Percentiles rank a stretch among this genome's conserved stretches.
Conservation (phyloP, 2,113 vertebrate species). For the Bolborhynchus lineola region DNA sequence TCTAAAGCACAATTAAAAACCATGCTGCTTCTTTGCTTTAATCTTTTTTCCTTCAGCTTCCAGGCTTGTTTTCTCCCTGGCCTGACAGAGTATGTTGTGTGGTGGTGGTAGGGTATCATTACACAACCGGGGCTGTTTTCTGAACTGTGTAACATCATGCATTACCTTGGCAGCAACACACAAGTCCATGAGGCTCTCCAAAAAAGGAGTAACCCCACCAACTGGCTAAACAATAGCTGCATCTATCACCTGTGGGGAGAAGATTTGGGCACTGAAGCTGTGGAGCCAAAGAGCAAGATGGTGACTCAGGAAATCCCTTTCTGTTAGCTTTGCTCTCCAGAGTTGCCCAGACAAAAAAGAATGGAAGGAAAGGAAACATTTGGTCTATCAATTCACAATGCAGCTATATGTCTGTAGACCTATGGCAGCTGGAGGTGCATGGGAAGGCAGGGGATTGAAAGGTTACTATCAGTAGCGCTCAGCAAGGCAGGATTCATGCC, state of each 20-base stretch:
- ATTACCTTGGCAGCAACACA: background rate
- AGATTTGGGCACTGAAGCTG: background rate
- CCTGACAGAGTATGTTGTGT: background rate
- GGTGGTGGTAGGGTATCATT: background rate
- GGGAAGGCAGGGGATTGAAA: background rate
- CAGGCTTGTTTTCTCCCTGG: constrained; percentile 24
- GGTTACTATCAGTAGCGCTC: background rate
- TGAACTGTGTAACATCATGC: background rate
- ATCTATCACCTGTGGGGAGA: background rate
- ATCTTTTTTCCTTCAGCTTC: constrained; percentile 37
- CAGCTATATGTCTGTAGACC: background rate
- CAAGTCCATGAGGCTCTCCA: background rate
- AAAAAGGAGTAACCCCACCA: background rate
- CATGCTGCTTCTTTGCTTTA: constrained; percentile 27
- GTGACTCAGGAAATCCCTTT: background rate
- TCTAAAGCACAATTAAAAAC: constrained; percentile 57
- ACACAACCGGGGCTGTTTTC: background rate
- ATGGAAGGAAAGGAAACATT: fast-evolving
- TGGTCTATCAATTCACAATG: background rate
- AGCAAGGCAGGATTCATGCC: background rate
- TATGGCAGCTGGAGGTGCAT: background rate
- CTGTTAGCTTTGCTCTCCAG: background rate
- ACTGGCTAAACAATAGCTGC: background rate
- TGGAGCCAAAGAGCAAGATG: background rate
- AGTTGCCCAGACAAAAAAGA: background rate